phyloP scores from a whole-genome alignment of 2,888 invertebrate species.

The Suillia variegata region DNA sequence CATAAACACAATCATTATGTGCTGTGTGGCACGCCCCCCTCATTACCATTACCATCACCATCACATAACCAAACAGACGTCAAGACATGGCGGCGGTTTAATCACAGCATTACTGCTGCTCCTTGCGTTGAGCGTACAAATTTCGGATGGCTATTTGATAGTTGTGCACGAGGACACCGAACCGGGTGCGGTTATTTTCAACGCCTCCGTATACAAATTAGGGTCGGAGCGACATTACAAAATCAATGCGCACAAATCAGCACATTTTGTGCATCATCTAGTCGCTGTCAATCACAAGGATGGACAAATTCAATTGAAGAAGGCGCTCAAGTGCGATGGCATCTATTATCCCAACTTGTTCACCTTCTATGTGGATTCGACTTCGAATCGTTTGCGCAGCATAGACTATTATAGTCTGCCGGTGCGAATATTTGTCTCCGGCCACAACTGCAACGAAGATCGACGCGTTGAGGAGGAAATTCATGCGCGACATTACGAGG shows the following conservation, averaged over 20 bases:
- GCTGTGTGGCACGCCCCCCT: not conserved
- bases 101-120: conserved; percentile 27
- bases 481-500: conserved; percentile 63
- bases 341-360: conserved; percentile 83
- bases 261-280: conserved; percentile 80
- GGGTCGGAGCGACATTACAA: conserved; percentile 80
- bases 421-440: conserved; percentile 75
- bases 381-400: conserved; percentile 76
- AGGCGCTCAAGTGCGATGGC: conserved; percentile 77
- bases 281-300: conserved; percentile 75
- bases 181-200: conserved; percentile 73
- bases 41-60: no score
- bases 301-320: conserved; percentile 76
- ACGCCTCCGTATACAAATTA: conserved; percentile 79
- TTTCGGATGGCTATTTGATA: conserved; percentile 63
- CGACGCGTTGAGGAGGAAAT: conserved; percentile 66
- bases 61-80: not conserved
- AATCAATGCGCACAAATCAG: conserved; percentile 80
- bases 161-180: conserved; percentile 67
- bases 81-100: conserved; percentile 8
- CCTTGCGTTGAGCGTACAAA: conserved; percentile 36
- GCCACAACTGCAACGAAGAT: conserved; percentile 71
- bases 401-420: conserved; percentile 85
- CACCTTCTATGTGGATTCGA: conserved; percentile 85
- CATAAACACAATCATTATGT: conserved; percentile 15